phyloP scores from a whole-genome alignment of 1,140 invertebrate species.

The Nilaparvata lugens region DNA sequence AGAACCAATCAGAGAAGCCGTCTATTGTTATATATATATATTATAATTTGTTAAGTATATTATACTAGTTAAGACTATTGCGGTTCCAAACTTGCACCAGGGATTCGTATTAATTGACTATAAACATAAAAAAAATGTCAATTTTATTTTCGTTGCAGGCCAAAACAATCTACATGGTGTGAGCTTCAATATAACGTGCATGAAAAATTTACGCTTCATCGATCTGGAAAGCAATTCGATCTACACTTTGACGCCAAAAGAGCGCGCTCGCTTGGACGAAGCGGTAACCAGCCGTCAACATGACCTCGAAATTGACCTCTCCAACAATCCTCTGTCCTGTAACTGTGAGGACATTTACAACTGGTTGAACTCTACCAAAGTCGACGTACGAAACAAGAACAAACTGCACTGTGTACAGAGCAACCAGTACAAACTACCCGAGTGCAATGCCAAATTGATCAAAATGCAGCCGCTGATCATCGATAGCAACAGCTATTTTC shows the following conservation, averaged over 20 bases:
- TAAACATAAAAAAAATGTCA: neutral
- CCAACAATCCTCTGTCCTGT: conserved; percentile 57
- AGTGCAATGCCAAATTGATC: conserved; percentile 28
- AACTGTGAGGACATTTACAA: conserved; percentile 47
- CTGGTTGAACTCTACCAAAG: conserved; percentile 52
- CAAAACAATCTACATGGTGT: conserved; percentile 38
- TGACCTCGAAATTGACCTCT: conserved; percentile 54
- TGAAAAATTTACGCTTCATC: conserved; percentile 54
- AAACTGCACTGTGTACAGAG: conserved; percentile 39
- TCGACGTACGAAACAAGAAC: conserved; percentile 45
- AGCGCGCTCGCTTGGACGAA: conserved; percentile 48
- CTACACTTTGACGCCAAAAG: conserved; percentile 42
- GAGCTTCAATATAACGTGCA: conserved; percentile 56
- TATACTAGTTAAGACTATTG: no score
- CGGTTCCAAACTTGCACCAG: no score
- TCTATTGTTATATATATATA: no score
- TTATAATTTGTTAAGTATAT: no score
- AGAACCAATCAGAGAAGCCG: no score
- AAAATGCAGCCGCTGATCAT: conserved; percentile 26
- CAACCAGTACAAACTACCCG: conserved; percentile 1
- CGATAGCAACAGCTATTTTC: conserved; percentile 34
- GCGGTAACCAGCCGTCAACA: conserved; percentile 40
- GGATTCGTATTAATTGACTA: no score
- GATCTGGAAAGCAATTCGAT: conserved; percentile 64
- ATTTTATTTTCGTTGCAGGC: conserved; percentile 14